phyloP scores from a whole-genome alignment of 2,888 invertebrate species.

The Trachelus iudaicus region DNA sequence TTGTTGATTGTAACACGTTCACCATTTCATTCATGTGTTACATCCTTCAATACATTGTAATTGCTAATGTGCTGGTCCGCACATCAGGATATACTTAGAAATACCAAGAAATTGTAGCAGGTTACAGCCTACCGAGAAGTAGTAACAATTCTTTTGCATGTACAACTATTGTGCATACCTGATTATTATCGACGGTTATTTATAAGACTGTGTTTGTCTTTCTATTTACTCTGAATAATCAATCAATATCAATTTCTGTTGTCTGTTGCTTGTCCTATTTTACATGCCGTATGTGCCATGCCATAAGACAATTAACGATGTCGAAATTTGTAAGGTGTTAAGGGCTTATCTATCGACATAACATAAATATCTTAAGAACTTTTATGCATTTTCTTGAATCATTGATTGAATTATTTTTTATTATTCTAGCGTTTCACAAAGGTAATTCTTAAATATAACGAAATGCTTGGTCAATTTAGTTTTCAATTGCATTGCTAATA shows the following conservation, averaged over 20 bases:
- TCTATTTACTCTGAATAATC: not conserved
- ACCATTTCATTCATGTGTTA: not conserved
- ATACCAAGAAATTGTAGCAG: not conserved
- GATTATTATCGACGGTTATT: not conserved
- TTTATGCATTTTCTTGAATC: not conserved
- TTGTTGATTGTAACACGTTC: not conserved
- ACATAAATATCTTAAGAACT: not conserved
- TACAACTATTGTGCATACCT: not conserved
- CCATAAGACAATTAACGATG: not conserved
- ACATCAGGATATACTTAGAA: not conserved
- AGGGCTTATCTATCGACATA: not conserved
- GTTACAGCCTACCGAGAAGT: not conserved
- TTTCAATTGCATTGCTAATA: not conserved
- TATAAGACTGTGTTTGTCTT: not conserved
- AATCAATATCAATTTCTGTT: not conserved
- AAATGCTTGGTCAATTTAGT: not conserved
- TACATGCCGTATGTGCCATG: not conserved
- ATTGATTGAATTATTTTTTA: not conserved
- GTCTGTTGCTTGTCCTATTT: not conserved
- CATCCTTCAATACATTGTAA: not conserved
- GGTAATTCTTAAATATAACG: not conserved
- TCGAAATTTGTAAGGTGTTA: not conserved
- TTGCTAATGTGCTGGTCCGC: not conserved
- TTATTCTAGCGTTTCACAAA: not conserved
- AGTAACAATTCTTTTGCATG: not conserved